phyloP scores from a whole-genome alignment of 2,797 vertebrate species.

The Coregonus suidteri region DNA sequence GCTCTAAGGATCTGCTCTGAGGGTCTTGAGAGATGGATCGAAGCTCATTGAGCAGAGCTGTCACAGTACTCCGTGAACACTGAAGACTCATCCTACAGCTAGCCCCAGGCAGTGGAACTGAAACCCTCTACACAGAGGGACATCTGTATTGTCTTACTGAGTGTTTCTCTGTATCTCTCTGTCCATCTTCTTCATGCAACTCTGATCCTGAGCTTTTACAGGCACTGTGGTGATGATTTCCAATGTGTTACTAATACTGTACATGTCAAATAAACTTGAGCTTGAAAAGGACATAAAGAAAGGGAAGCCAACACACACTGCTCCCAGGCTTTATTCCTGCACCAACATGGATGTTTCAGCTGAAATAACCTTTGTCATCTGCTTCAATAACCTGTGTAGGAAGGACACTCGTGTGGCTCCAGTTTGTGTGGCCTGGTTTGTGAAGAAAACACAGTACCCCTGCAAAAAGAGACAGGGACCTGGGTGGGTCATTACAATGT shows the following conservation, averaged over 20 bases:
- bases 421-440: not conserved
- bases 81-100: not conserved
- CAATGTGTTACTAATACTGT: not conserved
- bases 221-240: not conserved
- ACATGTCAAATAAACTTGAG: not conserved
- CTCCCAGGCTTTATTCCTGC: too few species aligned
- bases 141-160: not conserved
- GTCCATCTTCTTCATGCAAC: not conserved
- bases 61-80: not conserved
- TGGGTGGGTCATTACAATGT: too few species aligned
- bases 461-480: not conserved
- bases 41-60: not conserved
- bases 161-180: not conserved
- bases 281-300: not conserved
- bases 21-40: not conserved
- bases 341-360: not conserved
- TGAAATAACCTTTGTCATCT: not conserved
- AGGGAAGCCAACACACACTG: not conserved
- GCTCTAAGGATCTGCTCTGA: not conserved
- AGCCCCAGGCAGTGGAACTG: not conserved
- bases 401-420: not conserved
- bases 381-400: not conserved
- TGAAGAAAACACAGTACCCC: not conserved
- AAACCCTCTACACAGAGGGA: not conserved
- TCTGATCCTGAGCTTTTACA: not conserved